phyloP scores from a whole-genome alignment of 2,888 invertebrate species.

The Phasia obesa region DNA sequence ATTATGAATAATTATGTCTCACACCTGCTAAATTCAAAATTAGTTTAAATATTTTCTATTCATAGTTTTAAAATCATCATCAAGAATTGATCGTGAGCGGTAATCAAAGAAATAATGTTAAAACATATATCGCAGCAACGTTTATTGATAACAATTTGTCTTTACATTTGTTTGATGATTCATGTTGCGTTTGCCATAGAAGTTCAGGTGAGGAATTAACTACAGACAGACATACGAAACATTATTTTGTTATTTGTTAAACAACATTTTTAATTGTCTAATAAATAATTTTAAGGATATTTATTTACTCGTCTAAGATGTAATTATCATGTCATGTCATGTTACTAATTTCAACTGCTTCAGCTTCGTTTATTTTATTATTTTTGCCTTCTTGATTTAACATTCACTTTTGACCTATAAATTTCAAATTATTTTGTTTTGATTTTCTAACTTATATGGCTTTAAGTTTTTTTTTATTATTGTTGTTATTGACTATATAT shows the following conservation, averaged over 20 bases:
- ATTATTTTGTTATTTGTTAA: neutral
- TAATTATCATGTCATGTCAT: neutral
- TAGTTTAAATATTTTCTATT: slow-evolving; percentile 8
- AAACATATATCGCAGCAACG: slow-evolving; percentile 51
- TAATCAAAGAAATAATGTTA: slow-evolving; percentile 26
- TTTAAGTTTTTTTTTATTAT: slow-evolving; percentile 21
- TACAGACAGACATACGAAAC: too few species aligned
- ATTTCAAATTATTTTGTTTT: slow-evolving; percentile 61
- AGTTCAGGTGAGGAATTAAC: slow-evolving; percentile 68
- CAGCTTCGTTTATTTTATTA: neutral
- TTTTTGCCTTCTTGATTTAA: slow-evolving; percentile 48
- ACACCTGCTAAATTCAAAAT: neutral
- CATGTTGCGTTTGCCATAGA: slow-evolving; percentile 60
- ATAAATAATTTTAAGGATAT: neutral
- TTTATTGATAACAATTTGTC: slow-evolving; percentile 63
- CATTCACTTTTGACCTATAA: slow-evolving; percentile 82
- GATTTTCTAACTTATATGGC: slow-evolving; percentile 13
- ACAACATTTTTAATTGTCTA: too few species aligned
- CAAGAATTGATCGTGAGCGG: neutral
- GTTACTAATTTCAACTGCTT: slow-evolving; percentile 2
- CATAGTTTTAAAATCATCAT: slow-evolving; percentile 8
- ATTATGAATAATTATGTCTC: neutral
- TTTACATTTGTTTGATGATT: slow-evolving; percentile 46
- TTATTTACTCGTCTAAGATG: neutral
- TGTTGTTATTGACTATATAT: slow-evolving; percentile 30